Evolutionary conservation across 2,113 vertebrate genomes (phyloP).

Genomic region (Halichoeres trimaculatus): DNA sequence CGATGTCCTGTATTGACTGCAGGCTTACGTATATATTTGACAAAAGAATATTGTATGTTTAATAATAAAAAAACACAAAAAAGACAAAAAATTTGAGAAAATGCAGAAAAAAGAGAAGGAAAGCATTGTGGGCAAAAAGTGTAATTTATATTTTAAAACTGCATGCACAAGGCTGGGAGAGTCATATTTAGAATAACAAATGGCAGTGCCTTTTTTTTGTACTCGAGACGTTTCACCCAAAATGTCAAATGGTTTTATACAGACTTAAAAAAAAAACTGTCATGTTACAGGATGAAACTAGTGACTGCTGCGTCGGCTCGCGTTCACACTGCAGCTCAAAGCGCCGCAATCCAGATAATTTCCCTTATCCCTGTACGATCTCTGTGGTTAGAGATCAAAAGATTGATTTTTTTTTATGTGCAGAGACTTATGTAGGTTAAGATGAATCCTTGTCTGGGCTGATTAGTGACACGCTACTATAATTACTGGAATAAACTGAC

Average conservation of each 20-base stretch:
- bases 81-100: slow-evolving; percentile 62
- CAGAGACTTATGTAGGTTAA: not conserved
- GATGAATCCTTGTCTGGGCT: not conserved
- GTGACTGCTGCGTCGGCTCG: slow-evolving; percentile 30
- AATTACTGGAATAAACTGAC: too few relatives aligned
- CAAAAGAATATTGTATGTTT: slow-evolving; percentile 74
- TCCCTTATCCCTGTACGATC: too few relatives aligned
- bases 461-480: not conserved
- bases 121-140: slow-evolving; percentile 57
- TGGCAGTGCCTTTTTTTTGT: slow-evolving; percentile 97
- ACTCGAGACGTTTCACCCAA: slow-evolving; percentile 83
- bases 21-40: slow-evolving; percentile 88
- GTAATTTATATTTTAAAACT: slow-evolving; percentile 86
- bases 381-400: not conserved
- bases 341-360: not conserved
- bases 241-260: slow-evolving; percentile 84
- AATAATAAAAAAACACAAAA: slow-evolving; percentile 69
- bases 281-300: slow-evolving; percentile 57
- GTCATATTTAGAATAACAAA: slow-evolving; percentile 91
- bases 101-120: slow-evolving; percentile 33
- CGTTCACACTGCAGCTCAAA: slow-evolving; percentile 48
- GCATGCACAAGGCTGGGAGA: slow-evolving; percentile 89
- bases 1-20: slow-evolving; percentile 93
- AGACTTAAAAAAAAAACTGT: slow-evolving; percentile 72
- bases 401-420: not conserved